Evolutionary conservation across 2,888 invertebrate species (phyloP).

Genomic region (Odontomyia ornata): DNA sequence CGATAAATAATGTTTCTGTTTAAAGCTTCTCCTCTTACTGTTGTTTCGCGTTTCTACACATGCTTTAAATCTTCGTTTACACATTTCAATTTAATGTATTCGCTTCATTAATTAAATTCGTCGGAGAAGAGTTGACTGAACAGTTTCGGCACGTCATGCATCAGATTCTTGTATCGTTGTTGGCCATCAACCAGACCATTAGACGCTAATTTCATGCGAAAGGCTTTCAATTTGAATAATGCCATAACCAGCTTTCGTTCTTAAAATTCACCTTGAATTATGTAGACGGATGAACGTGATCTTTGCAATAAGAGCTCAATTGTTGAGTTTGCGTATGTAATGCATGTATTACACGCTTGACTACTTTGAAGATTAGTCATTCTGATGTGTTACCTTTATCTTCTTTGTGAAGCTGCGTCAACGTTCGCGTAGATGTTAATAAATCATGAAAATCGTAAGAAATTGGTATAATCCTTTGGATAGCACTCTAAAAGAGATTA

Average conservation of each 20-base stretch:
- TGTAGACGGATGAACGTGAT: background rate
- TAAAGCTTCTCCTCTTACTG: no score
- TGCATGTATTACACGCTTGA: background rate
- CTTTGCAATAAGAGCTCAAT: background rate
- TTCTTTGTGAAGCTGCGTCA: background rate
- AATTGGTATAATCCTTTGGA: no score
- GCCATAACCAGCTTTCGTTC: background rate
- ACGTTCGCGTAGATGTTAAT: background rate
- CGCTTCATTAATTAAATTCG: constrained; percentile 7
- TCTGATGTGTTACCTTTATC: background rate
- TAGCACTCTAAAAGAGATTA: no score
- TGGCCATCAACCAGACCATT: background rate
- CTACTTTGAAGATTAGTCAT: background rate
- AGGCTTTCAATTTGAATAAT: constrained; percentile 10
- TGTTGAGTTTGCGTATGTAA: background rate
- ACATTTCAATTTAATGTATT: constrained; percentile 1
- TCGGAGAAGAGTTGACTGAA: no score
- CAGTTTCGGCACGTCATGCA: no score
- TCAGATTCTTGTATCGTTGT: no score
- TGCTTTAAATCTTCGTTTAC: background rate
- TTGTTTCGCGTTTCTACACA: background rate
- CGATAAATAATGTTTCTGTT: no score
- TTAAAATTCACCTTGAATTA: background rate
- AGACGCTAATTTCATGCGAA: background rate
- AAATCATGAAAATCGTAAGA: background rate